These are phyloP conservation scores for Vombatus ursinus DNA, from an alignment of 2,113 vertebrate species.

Conservation along the genomic window DNA sequence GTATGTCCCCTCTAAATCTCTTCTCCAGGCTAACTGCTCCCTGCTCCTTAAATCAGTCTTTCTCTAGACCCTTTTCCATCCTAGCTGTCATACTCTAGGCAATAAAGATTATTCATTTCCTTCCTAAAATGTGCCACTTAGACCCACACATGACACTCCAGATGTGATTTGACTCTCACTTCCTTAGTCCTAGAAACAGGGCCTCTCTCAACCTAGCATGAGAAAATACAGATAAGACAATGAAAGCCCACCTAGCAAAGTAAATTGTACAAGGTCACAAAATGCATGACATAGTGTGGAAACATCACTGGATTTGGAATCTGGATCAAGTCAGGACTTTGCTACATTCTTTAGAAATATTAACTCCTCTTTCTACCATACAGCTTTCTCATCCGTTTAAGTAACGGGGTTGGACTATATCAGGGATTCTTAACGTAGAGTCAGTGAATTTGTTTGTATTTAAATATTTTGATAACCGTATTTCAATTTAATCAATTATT, in stretches of 20 bases:
- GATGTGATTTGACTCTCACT: not conserved
- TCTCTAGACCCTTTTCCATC: not conserved
- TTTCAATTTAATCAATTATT: not conserved
- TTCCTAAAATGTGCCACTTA: not conserved
- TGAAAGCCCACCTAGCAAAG: not conserved
- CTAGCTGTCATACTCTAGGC: not conserved
- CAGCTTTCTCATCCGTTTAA: not conserved
- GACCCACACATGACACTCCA: not conserved
- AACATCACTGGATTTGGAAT: not conserved
- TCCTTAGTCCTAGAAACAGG: not conserved
- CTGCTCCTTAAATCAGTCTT: not conserved
- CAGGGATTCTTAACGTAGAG: not conserved
- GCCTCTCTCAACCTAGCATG: not conserved
- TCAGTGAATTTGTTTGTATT: not conserved
- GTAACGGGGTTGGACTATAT: not conserved
- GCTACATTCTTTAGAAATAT: not conserved
- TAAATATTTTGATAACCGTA: not conserved
- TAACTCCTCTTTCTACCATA: not conserved
- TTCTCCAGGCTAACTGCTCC: not conserved
- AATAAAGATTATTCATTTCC: not conserved
- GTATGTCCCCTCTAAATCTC: accelerated
- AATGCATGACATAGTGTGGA: not conserved
- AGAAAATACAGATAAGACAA: not conserved
- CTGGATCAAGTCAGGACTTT: not conserved
- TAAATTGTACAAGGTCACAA: not conserved